Base-by-base conservation (phyloP, 2,797 vertebrate species). In the Lepilemur septentrionalis region DNA sequence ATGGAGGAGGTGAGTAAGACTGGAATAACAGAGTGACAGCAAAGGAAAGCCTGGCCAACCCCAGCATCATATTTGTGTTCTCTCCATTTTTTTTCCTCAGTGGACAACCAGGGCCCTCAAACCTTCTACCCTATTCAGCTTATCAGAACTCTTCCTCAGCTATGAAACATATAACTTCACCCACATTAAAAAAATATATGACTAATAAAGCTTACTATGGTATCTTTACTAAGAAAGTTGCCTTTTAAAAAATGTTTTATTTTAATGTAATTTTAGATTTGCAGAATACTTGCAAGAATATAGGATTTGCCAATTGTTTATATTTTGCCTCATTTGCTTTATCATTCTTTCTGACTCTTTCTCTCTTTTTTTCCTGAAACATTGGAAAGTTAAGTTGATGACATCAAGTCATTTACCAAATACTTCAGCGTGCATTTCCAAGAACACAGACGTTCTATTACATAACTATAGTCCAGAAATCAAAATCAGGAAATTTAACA, bases 161-260 rank as follows among this genome's bases (percentile, higher is more conserved):
- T 84, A 3, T 7, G 25, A 12, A 78, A 61, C 5, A 52, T 87
- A 72, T 25, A 86, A 86, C 30, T 35, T 73, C 30, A 88, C 30
- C 2, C 38, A 83, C 65, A 25, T 48, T 80, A 80, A 80, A 67
- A 30, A 72, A 38, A 35, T 38, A 63, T 41, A 43, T 35, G 50
- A 69, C 32, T 70, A 90, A 87, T 79, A 72, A 93, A 90, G n/a
- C 20, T 15, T 52, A 70, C 46, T 2, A 9, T 75, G 18, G 38
- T 73, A 48, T 84, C 69, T 93, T 86, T 90, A 67, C 11, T 89
- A 93, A n/a, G 59, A 95, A 89, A 32, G 0, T 32, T 93, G 23
- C 35, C 22, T 76, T 73, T 73, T 41, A 35, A 65, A 81, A 78
- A 81, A 32, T 15, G 20, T 48, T 57, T 59, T 65, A n/a, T n/a